Percentiles rank a stretch among this genome's conserved stretches.
Conservation (phyloP, 1,140 invertebrate genomes). For the Notospermus geniculatus region DNA sequence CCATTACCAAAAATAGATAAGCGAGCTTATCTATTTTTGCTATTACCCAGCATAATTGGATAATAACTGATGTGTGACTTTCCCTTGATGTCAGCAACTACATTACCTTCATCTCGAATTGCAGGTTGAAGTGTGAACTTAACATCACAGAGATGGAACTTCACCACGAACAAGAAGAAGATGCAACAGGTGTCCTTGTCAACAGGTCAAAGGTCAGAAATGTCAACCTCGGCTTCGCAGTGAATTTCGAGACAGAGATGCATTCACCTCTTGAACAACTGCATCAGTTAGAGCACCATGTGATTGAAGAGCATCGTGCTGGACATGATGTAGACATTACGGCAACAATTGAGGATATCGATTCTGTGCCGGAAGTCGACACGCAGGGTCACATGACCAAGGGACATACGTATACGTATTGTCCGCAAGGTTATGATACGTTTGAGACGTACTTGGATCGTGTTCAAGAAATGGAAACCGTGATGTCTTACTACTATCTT, state of each 20-base stretch:
- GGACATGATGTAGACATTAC: constrained; percentile 29
- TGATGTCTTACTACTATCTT: constrained; percentile 87
- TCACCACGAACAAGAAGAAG: constrained; percentile 51
- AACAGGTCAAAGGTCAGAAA: constrained; percentile 50
- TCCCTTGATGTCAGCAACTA: constrained; percentile 8
- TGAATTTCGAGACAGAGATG: constrained; percentile 58
- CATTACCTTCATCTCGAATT: constrained; percentile 16
- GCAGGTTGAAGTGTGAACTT: constrained; percentile 64
- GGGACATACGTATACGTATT: constrained; percentile 45
- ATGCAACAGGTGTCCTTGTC: background rate
- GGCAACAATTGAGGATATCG: constrained; percentile 26
- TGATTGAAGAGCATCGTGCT: constrained; percentile 24
- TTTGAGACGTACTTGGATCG: constrained; percentile 84
- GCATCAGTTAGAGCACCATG: constrained; percentile 7
- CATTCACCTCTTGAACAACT: constrained; percentile 19
- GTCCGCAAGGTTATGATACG: constrained; percentile 64
- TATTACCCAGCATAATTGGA: too few relatives aligned
- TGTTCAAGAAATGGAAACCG: constrained; percentile 78
- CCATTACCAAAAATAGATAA: too few relatives aligned
- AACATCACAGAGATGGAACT: constrained; percentile 66
- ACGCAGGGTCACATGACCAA: constrained; percentile 17
- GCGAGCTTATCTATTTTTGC: too few relatives aligned
- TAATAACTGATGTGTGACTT: too few relatives aligned
- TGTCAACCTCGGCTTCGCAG: constrained; percentile 67
- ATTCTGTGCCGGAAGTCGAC: background rate